Evolutionary conservation across 2,888 invertebrate species (phyloP), one percentile per base, ranked within the genome.

Genomic region (Epirrhoe tristata): DNA sequence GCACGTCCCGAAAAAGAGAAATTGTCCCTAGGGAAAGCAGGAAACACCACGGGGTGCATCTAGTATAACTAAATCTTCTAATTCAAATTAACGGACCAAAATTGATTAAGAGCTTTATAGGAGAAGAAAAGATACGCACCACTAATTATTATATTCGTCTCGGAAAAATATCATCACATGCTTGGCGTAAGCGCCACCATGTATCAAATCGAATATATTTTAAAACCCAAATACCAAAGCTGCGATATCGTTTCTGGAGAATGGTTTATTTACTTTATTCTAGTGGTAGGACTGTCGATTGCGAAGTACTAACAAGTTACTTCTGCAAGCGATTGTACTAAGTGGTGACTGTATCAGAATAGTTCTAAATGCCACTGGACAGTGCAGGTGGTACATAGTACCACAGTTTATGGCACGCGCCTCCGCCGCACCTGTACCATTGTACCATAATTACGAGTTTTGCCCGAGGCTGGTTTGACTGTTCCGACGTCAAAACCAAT

Each of bases 391-490:
- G 51, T 60, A 53, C 12, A 43, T 43, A 24, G 56, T 51, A 14
- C 1, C 10, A 10, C 50, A 14, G 48, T 46, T 16, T 56, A 16
- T 24, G 67, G 69, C 74, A 74, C 72, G 72, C 64, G 74, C 66
- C 63, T 67, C 39, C 31, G 67, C 65, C 68, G 55, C 72, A 70
- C 74, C 72, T 70, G 70, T 63, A 60, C 48, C 52, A 57, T 67
- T 69, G 62, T 65, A 58, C 66, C 59, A 62, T 59, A 53, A 56
- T 59, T 62, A 66, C 56, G 61, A 58, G 39, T 59, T 17, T 43
- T 55, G 32, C 39, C 54, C 36, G 8, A 62, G 52, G 14, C 65
- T 58, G 58, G 65, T 69, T 69, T 66, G 63, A 66, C 62, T 62
- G 66, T 62, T 59, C 60, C 34, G 67, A 66, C 70, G 58, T 73